These are phyloP conservation scores for Spilarctia lutea DNA, from an alignment of 2,888 invertebrate genomes.

Conservation along the genomic window DNA sequence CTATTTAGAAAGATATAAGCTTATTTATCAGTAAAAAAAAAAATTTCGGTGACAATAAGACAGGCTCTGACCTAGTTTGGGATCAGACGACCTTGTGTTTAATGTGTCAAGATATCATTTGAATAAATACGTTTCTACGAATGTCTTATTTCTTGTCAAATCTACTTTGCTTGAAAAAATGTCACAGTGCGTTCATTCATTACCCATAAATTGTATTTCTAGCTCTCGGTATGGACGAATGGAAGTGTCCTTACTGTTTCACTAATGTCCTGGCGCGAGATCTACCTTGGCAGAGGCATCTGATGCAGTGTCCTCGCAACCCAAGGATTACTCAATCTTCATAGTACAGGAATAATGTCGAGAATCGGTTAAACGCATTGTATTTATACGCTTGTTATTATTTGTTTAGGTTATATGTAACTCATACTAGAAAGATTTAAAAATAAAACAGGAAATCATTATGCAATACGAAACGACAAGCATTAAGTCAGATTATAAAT, in stretches of 20 bases:
- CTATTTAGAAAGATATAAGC: too few relatives aligned
- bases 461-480: not conserved
- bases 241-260: constrained; percentile 95
- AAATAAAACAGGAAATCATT: not conserved
- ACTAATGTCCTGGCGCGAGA: constrained; percentile 91
- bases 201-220: constrained; percentile 20
- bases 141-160: too few relatives aligned
- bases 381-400: not conserved
- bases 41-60: too few relatives aligned
- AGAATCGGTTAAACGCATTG: not conserved
- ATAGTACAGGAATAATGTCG: constrained; percentile 30
- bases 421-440: not conserved
- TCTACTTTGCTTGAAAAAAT: too few relatives aligned
- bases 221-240: constrained; percentile 87
- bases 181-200: not conserved
- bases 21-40: too few relatives aligned
- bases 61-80: too few relatives aligned
- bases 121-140: not conserved
- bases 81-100: too few relatives aligned
- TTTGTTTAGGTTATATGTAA: constrained; percentile 13
- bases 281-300: constrained; percentile 93
- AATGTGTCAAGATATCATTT: too few relatives aligned
- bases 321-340: constrained; percentile 69
- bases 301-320: constrained; percentile 88
- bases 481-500: not conserved